phyloP scores from a whole-genome alignment of 2,113 vertebrate genomes.

The Mobula hypostoma region DNA sequence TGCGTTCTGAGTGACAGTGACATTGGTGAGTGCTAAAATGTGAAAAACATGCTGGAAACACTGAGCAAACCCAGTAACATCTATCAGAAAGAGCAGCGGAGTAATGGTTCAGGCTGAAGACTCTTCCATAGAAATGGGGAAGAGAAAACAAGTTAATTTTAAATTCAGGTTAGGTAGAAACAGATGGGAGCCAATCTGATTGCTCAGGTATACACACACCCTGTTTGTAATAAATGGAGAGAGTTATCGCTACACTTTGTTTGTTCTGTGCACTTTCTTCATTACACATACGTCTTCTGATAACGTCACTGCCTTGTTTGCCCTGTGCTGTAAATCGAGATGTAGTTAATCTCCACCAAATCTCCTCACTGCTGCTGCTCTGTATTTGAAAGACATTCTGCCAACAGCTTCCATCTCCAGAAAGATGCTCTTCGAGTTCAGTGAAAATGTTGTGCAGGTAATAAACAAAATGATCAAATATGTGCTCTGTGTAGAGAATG shows the following conservation, averaged over 20 bases:
- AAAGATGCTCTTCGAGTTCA: slow-evolving; percentile 6
- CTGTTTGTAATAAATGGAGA: background rate
- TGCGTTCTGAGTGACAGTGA: background rate
- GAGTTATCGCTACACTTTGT: background rate
- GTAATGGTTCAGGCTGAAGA: too few species aligned
- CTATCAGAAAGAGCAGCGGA: too few species aligned
- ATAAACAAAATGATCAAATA: background rate
- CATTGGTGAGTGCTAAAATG: background rate
- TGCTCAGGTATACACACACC: background rate
- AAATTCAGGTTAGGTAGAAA: too few species aligned
- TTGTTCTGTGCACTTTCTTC: background rate
- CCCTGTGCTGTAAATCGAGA: background rate
- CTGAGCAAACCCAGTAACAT: too few species aligned
- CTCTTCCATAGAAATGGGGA: too few species aligned
- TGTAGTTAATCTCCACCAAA: too few species aligned
- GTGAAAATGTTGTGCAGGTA: background rate
- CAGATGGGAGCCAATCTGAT: background rate
- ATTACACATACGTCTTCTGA: background rate
- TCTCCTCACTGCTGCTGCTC: too few species aligned
- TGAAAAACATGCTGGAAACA: too few species aligned
- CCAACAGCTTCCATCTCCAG: background rate
- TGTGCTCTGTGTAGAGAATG: background rate
- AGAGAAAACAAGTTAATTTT: too few species aligned
- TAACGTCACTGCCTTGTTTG: slow-evolving; percentile 26
- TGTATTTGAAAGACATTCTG: background rate